Evolutionary conservation across 1,140 invertebrate genomes (phyloP), one percentile per base, ranked within the genome.

Genomic region (Ips nitidus): DNA sequence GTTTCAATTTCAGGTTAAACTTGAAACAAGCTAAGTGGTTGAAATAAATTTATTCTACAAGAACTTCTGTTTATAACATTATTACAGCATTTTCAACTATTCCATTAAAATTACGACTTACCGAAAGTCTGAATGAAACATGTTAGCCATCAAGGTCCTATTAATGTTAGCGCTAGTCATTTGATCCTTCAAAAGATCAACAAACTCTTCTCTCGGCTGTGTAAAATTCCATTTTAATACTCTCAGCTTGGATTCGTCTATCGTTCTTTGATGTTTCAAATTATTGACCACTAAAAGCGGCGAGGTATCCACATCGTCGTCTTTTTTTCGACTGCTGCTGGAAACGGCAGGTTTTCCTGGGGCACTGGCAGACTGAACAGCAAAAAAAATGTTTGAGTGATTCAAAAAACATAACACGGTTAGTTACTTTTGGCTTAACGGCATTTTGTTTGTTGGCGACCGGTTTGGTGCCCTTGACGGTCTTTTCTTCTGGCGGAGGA

Each of bases 141-240:
- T 94, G 75, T 97, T 94, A 0, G 89, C 85, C 73, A 96, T 89
- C 1, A 98, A 83, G 65, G 86, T 88, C 78, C 91, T 93, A 79
- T 95, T 97, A 39, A 98, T 88, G 74, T 91, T 90, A 0, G 94
- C 93, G 7, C 87, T 86, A 1, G 87, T 87, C 94, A 99, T 98
- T 78, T 98, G 93, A 73, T 94, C 92, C 74, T 91, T 91, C 7
- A 99, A 81, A 67, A 97, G 86, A 41, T 97, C 93, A 36, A 95
- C 91, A 82, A 98, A 98, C 77, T 99, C 97, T 78, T 94, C 91
- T 41, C 94, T 84, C 0, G 97, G 95, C 1, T 92, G 88, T 0
- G 92, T 91, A 76, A 99, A 99, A 77, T 98, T 98, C 97, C 97
- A 99, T 81, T 97, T 97, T 2, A 99, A 82, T 1, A 92, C 88